Conservation (phyloP, 2,888 invertebrate species). For the Pachydiplax longipennis region DNA sequence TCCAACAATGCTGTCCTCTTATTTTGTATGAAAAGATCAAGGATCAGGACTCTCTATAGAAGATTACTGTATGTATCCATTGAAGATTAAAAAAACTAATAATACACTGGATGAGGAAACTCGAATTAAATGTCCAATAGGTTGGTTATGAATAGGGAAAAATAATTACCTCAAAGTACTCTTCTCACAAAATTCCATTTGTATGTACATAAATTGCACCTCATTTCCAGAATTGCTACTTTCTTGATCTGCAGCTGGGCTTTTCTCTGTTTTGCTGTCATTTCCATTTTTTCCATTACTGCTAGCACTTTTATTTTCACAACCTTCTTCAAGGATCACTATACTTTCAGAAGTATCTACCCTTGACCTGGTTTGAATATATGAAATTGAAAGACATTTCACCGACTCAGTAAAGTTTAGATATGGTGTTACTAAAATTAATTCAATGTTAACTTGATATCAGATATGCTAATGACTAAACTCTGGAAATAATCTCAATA, state of each 20-base stretch:
- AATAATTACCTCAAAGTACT: constrained; percentile 74
- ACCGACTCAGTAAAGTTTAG: too few species aligned
- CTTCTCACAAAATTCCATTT: constrained; percentile 99
- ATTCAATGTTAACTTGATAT: too few species aligned
- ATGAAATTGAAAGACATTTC: constrained; percentile 37
- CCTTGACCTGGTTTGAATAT: constrained; percentile 53
- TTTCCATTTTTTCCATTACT: constrained; percentile 49
- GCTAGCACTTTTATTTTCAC: constrained; percentile 42
- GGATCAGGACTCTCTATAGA: too few species aligned
- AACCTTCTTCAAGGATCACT: constrained; percentile 66
- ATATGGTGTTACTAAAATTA: too few species aligned
- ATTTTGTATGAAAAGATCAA: too few species aligned
- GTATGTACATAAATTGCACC: constrained; percentile 84
- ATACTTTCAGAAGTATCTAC: constrained; percentile 67
- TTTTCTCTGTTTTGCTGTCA: constrained; percentile 48
- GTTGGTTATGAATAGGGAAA: too few species aligned
- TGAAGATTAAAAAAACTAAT: too few species aligned
- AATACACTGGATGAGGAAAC: background rate
- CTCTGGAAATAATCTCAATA: too few species aligned
- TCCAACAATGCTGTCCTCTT: too few species aligned
- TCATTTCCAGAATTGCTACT: constrained; percentile 53
- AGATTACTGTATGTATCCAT: too few species aligned
- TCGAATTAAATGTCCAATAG: too few species aligned
- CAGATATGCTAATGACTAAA: too few species aligned
- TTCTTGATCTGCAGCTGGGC: constrained; percentile 46